These are phyloP conservation scores for Hippasteria phrygiana DNA, from an alignment of 53 echinoderm and acorn worm genomes.

Conservation along the genomic window DNA sequence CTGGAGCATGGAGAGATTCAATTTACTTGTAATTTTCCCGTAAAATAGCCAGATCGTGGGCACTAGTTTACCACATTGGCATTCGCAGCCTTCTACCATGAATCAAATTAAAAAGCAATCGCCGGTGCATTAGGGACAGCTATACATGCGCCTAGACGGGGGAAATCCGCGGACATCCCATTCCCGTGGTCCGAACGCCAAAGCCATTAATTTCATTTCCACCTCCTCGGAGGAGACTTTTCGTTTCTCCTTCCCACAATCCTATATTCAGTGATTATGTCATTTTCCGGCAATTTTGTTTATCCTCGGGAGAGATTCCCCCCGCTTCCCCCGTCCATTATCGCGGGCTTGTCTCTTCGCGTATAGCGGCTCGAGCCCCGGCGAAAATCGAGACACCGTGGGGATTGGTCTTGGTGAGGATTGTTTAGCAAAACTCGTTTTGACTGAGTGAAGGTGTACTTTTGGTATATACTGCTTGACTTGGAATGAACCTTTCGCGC, in stretches of 20 bases:
- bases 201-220: conserved; percentile 6
- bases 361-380: not conserved
- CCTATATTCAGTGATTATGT: not conserved
- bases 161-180: not conserved
- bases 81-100: not conserved
- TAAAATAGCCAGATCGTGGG: too few species aligned
- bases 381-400: not conserved
- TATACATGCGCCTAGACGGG: not conserved
- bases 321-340: conserved; percentile 13
- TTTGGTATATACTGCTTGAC: not conserved
- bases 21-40: too few species aligned
- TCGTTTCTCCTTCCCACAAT: not conserved
- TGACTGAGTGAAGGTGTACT: not conserved
- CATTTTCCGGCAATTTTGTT: conserved; percentile 14
- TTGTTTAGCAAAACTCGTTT: not conserved
- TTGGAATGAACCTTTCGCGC: too few species aligned
- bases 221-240: not conserved
- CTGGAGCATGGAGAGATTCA: too few species aligned
- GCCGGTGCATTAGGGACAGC: not conserved
- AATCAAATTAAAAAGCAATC: conserved; percentile 34
- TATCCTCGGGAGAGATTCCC: not conserved
- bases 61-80: too few species aligned
- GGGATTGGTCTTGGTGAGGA: not conserved
- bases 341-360: not conserved
- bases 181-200: not conserved